A percentile compares a stretch with the other conserved stretches of the same genome.
phyloP scores from a whole-genome alignment of 2,113 vertebrate species.

The Ochotona curzoniae region DNA sequence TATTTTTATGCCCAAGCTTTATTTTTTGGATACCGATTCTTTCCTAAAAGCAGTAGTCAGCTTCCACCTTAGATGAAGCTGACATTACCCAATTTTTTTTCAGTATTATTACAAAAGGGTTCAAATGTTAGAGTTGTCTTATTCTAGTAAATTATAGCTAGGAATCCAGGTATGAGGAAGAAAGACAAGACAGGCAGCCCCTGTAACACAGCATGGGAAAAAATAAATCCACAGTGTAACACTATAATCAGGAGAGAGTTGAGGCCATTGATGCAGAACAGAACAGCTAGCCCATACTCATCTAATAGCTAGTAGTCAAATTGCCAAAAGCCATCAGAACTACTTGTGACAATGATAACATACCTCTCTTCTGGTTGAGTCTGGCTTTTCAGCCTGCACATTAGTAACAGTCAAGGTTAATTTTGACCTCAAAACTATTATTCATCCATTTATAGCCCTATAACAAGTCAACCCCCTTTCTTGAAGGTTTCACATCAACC shows the following conservation, averaged over 20 bases:
- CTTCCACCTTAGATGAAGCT: slow-evolving; percentile 75
- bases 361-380: neutral
- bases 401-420: neutral
- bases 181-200: slow-evolving; percentile 43
- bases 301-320: neutral
- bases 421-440: neutral
- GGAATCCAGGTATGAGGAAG: slow-evolving; percentile 55
- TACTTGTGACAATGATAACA: neutral
- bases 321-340: neutral
- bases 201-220: neutral
- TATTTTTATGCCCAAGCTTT: slow-evolving; percentile 79
- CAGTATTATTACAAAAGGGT: slow-evolving; percentile 73
- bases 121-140: slow-evolving; percentile 67
- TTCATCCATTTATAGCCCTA: neutral
- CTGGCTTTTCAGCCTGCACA: neutral
- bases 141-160: slow-evolving; percentile 56
- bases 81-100: slow-evolving; percentile 70
- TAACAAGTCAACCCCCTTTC: neutral
- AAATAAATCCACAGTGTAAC: slow-evolving; percentile 55
- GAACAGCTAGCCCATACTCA: neutral
- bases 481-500: neutral
- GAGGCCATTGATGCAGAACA: slow-evolving; percentile 26
- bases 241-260: slow-evolving; percentile 60
- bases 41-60: slow-evolving; percentile 58
- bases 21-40: slow-evolving; percentile 79